These are phyloP conservation scores for Pseudoips prasinana DNA, from an alignment of 2,888 invertebrate genomes.

Conservation along the genomic window DNA sequence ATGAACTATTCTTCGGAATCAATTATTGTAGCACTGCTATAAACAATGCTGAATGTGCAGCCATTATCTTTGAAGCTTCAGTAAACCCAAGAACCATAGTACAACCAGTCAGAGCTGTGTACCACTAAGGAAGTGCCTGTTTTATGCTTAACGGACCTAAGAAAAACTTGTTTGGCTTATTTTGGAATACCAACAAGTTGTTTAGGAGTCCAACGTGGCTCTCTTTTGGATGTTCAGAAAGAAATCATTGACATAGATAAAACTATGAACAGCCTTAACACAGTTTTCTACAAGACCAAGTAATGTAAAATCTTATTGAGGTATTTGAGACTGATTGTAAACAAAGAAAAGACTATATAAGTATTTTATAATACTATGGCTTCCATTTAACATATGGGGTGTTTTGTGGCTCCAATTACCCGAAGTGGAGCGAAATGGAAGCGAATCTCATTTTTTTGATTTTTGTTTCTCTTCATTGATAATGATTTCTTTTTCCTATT, in stretches of 20 bases:
- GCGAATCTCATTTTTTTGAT: too few relatives aligned
- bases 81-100: constrained; percentile 66
- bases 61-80: constrained; percentile 62
- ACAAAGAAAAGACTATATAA: too few relatives aligned
- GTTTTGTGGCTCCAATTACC: too few relatives aligned
- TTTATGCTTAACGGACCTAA: constrained; percentile 61
- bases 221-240: constrained; percentile 38
- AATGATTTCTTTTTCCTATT: too few relatives aligned
- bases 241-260: constrained; percentile 43
- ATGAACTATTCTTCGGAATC: constrained; percentile 67
- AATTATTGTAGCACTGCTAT: constrained; percentile 52
- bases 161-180: constrained; percentile 37
- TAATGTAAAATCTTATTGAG: too few relatives aligned
- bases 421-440: too few relatives aligned
- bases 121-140: constrained; percentile 47
- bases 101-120: constrained; percentile 61
- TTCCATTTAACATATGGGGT: too few relatives aligned
- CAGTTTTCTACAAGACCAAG: constrained; percentile 6
- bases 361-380: too few relatives aligned
- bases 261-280: constrained; percentile 25
- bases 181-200: constrained; percentile 72
- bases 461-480: too few relatives aligned
- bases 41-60: constrained; percentile 48
- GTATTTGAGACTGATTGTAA: too few relatives aligned
- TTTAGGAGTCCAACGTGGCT: constrained; percentile 54